Base-by-base conservation (phyloP, 2,113 vertebrate genomes). In the Coregonus clupeaformis region DNA sequence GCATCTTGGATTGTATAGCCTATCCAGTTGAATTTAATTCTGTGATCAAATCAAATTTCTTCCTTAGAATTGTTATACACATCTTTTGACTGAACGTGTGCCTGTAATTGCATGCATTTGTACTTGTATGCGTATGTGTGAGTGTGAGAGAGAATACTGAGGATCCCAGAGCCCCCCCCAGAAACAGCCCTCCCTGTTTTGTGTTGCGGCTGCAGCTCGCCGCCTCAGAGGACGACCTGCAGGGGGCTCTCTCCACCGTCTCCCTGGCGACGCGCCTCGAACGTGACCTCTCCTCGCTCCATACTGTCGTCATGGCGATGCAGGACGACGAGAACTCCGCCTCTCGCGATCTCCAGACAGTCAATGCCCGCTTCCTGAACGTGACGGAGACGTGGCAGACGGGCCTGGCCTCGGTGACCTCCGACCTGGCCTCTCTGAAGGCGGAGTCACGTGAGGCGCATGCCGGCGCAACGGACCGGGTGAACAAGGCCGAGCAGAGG, bases 121-220 rank as follows among this genome's bases (percentile, higher is more conserved):
- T 45, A 47, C 22, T 12, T 47, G 52, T 25, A 18, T 11, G 9
- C n/a, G 9, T 2, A 16, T 69, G 13, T 47, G 36, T 63, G 6
- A 3, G n/a, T 18, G 16, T 74, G n/a, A 60, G 62, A 11, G 25
- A 71, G 64, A 75, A 63, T 75, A 29, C 25, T 72, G 75, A 73
- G 68, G 77, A 52, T 74, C 60, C 27, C 73, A 78, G 72, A 85
- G 75, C 81, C 36, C 9, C 0, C 49, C 42, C 5, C 16, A 89
- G 80, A 91, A 89, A 91, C 82, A 80, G 69, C 84, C 79, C 87
- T 82, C 83, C 75, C 76, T 97, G 91, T 95, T 94, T 96, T 98
- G 89, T 98, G 94, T 98, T 97, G 90, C 66, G 95, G 95, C 94
- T 94, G 87, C 95, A 99, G 98, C 95, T 98, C 86, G 92, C 93